Evolutionary conservation across 1,140 invertebrate species (phyloP).

Genomic region (Drosophila lowei): DNA sequence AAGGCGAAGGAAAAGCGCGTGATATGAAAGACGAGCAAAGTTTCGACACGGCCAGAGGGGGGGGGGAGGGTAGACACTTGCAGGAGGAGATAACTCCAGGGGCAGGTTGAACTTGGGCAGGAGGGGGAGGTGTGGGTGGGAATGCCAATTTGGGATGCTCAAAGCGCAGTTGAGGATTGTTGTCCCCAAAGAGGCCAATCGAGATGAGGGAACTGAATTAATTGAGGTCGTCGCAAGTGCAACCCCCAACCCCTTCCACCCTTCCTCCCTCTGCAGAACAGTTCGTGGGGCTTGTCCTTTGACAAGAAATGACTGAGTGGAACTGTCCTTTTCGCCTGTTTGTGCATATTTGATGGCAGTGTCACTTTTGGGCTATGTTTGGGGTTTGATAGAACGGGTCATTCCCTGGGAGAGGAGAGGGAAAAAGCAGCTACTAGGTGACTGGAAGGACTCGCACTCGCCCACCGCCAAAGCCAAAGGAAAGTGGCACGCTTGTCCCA

Average conservation of each 20-base stretch:
- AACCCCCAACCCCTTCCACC: not conserved
- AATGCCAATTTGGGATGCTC: slow-evolving; percentile 34
- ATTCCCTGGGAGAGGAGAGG: not conserved
- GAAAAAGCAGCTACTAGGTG: slow-evolving; percentile 5
- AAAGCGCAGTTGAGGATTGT: slow-evolving; percentile 23
- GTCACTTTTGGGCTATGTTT: slow-evolving; percentile 62
- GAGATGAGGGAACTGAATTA: slow-evolving; percentile 54
- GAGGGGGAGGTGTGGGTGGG: not conserved
- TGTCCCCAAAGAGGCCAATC: slow-evolving; percentile 36
- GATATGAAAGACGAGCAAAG: slow-evolving; percentile 76
- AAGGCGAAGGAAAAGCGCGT: slow-evolving; percentile 15
- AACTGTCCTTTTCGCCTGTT: slow-evolving; percentile 65
- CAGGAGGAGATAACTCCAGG: slow-evolving; percentile 5
- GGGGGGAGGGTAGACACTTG: slow-evolving; percentile 4
- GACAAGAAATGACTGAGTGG: slow-evolving; percentile 14
- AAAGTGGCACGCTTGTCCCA: slow-evolving; percentile 46
- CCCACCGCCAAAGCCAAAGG: slow-evolving; percentile 6
- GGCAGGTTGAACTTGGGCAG: too few relatives aligned
- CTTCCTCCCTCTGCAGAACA: not conserved
- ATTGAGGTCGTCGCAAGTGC: slow-evolving; percentile 52
- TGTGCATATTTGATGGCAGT: slow-evolving; percentile 60
- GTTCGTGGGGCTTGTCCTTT: slow-evolving; percentile 21
- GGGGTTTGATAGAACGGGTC: slow-evolving; percentile 25
- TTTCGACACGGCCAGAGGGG: slow-evolving; percentile 36
- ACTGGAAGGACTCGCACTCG: too few relatives aligned